Evolutionary conservation across 2,797 vertebrate genomes (phyloP), one percentile per base, ranked within the genome.

Genomic region (Myioborus melanocephalus): DNA sequence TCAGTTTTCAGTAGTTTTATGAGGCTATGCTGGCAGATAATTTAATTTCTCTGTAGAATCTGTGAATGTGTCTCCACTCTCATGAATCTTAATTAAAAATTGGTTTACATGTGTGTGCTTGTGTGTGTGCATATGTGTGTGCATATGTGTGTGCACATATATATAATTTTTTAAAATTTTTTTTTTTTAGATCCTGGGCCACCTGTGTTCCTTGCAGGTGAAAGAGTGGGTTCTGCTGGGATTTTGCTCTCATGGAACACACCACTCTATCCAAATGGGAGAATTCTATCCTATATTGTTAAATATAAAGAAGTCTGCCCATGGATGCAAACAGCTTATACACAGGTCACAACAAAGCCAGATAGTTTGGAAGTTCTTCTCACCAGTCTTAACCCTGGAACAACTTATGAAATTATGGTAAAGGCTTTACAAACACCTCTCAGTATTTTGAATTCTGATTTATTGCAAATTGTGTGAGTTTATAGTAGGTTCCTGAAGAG

Each of bases 241-340:
- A 99, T 99, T 95, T 98, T 99, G 60, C 98, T 99, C 6, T 98
- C 99, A 24, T 99, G 99, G 99, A 97, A 95, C 46, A 98, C 98
- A 13, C 98, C 98, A 12, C 44, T 93, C 56, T 97, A 98, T 92
- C 94, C 97, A 39, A 98, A 97, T 75, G 98, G 98, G 70, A 98
- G 96, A 91, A 98, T 99, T 93, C 72, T 98, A 10, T 98, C 97
- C 53, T 99, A 99, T 49, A 70, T 98, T 85, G 98, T 99, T 94
- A 99, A 99, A 98, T 99, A 99, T 93, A 99, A 98, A 94, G 99
- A 99, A 92, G 98, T 99, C 88, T 99, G 99, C 92, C 99, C 99
- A 1, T 99, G 99, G 94, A 98, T 98, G 13, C 98, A 99, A 93
- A 70, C 98, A 44, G 59, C 52, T 71, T 99, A 99, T 85, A 99